These are phyloP conservation scores for Thereva nobilitata DNA, from an alignment of 2,888 invertebrate species.

Conservation along the genomic window DNA sequence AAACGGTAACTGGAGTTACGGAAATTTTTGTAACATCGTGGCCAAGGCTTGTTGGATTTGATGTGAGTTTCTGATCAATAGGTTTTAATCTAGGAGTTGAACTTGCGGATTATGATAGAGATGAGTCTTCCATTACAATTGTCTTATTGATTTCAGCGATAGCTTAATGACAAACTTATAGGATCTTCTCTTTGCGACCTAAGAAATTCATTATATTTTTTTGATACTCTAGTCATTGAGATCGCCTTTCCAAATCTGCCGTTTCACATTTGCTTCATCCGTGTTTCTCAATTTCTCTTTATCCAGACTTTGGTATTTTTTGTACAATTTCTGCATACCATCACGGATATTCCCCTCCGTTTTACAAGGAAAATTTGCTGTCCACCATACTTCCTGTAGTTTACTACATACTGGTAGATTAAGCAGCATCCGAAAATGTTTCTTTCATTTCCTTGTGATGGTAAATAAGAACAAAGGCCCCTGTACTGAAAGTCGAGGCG, in stretches of 20 bases:
- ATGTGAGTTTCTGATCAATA: slow-evolving; percentile 32
- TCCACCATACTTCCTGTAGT: slow-evolving; percentile 4
- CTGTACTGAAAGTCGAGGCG: too few relatives aligned
- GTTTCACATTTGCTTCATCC: slow-evolving; percentile 5
- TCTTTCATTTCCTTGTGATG: slow-evolving; percentile 4
- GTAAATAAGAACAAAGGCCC: slow-evolving; percentile 6
- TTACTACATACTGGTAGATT: slow-evolving; percentile 3
- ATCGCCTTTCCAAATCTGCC: not conserved
- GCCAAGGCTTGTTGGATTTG: slow-evolving; percentile 27
- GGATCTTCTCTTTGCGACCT: too few relatives aligned
- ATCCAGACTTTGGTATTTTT: too few relatives aligned
- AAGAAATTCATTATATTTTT: not conserved
- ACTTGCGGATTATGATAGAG: slow-evolving; percentile 16
- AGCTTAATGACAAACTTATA: not conserved
- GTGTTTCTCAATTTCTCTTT: slow-evolving; percentile 5
- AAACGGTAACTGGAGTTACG: slow-evolving; percentile 28
- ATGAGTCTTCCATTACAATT: not conserved
- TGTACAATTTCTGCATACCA: slow-evolving; percentile 2
- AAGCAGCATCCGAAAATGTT: not conserved
- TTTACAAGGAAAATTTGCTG: not conserved
- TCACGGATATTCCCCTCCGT: not conserved
- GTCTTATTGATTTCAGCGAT: not conserved
- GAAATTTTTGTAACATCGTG: slow-evolving; percentile 34
- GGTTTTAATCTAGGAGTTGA: slow-evolving; percentile 28
- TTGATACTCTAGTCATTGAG: not conserved